Percentiles rank a stretch among this genome's conserved stretches.
Evolutionary conservation across 1,140 invertebrate genomes (phyloP).

Genomic region (Diorhabda elongata): DNA sequence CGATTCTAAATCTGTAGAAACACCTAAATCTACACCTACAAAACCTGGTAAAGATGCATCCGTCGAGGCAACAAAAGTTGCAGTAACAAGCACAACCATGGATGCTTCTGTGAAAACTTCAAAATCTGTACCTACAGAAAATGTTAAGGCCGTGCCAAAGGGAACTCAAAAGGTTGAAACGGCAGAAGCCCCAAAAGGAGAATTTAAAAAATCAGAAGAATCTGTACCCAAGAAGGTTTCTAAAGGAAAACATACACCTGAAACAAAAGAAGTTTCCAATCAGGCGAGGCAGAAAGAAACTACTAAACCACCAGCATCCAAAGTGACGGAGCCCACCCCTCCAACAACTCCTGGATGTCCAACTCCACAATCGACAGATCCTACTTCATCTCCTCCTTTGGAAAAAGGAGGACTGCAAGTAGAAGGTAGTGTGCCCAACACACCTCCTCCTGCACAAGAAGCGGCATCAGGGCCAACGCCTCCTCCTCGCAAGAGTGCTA

Average conservation of each 20-base stretch:
- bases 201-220: neutral
- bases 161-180: neutral
- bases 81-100: neutral
- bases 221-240: constrained; percentile 15
- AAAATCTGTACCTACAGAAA: neutral
- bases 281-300: constrained; percentile 25
- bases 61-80: neutral
- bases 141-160: neutral
- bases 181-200: neutral
- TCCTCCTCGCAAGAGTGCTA: constrained; percentile 31
- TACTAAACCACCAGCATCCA: constrained; percentile 25
- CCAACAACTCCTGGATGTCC: constrained; percentile 17
- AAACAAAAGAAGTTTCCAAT: constrained; percentile 14
- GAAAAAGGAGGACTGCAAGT: constrained; percentile 11
- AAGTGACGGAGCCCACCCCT: constrained; percentile 16
- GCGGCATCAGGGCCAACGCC: constrained; percentile 26
- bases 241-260: constrained; percentile 24
- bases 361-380: constrained; percentile 6
- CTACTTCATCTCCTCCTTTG: neutral
- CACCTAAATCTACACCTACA: constrained; percentile 32
- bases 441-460: constrained; percentile 17
- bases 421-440: constrained; percentile 4
- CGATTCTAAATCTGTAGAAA: neutral
- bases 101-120: neutral
- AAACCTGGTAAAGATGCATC: neutral